Evolutionary conservation across 2,113 vertebrate species (phyloP).

Genomic region (Phylloscopus whistleri): DNA sequence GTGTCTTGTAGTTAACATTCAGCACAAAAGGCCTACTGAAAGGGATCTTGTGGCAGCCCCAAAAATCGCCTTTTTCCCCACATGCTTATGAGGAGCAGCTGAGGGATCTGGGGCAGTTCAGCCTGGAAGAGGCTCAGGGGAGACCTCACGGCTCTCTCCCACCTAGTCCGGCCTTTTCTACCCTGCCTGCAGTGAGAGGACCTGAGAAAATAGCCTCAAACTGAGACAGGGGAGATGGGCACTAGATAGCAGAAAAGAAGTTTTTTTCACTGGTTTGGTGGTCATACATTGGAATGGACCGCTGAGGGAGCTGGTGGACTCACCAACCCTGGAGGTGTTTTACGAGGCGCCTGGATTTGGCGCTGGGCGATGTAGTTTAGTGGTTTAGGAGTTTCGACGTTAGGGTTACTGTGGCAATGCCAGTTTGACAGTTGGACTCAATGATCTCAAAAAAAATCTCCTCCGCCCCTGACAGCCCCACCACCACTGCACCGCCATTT

Average conservation of each 20-base stretch:
- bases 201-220: neutral
- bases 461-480: accelerated
- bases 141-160: accelerated
- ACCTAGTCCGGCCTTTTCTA: accelerated
- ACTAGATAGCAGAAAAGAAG: accelerated
- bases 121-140: too few relatives aligned
- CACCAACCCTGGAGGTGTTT: too few relatives aligned
- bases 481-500: accelerated
- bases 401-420: accelerated
- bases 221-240: accelerated
- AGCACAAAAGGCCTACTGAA: accelerated
- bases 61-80: neutral
- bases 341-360: neutral
- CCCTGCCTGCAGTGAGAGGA: neutral
- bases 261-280: neutral
- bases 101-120: accelerated
- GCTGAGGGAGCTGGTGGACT: neutral
- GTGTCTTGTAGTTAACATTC: accelerated
- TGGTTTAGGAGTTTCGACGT: accelerated
- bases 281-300: neutral
- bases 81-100: accelerated
- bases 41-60: accelerated
- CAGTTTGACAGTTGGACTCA: accelerated
- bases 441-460: accelerated
- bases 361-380: accelerated